Conservation (phyloP, 2,797 vertebrate genomes). For the Peromyscus melanophrys region DNA sequence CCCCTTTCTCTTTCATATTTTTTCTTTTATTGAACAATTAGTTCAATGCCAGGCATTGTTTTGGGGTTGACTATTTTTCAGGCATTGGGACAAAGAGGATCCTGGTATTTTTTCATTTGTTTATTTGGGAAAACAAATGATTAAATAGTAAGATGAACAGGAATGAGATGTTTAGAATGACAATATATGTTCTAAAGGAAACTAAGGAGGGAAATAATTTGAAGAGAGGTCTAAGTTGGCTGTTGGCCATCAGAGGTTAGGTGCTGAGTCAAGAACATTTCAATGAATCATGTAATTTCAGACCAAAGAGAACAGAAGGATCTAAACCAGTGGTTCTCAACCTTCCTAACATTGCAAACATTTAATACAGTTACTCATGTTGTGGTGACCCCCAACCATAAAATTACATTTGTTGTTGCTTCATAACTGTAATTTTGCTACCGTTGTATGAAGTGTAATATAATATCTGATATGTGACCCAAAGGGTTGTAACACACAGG, state of each 20-base stretch:
- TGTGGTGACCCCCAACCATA: background rate
- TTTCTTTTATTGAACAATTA: background rate
- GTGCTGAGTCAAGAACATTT: background rate
- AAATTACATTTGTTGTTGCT: background rate
- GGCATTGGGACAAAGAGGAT: background rate
- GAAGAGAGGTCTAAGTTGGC: background rate
- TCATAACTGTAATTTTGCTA: background rate
- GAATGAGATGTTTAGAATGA: background rate
- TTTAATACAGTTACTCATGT: background rate
- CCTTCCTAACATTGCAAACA: background rate
- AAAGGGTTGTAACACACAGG: background rate
- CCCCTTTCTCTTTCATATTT: background rate
- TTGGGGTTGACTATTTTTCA: background rate
- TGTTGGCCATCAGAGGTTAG: background rate
- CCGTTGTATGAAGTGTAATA: background rate
- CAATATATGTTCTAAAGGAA: background rate
- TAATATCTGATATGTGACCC: background rate
- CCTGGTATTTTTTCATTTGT: background rate
- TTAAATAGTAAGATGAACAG: background rate
- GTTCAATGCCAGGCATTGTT: background rate
- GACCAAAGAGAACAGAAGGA: background rate
- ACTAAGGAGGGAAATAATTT: background rate
- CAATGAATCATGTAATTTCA: background rate
- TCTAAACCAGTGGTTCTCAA: background rate
- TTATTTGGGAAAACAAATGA: background rate